Conservation (phyloP, 2,888 invertebrate genomes). For the Cynaeus angustus region DNA sequence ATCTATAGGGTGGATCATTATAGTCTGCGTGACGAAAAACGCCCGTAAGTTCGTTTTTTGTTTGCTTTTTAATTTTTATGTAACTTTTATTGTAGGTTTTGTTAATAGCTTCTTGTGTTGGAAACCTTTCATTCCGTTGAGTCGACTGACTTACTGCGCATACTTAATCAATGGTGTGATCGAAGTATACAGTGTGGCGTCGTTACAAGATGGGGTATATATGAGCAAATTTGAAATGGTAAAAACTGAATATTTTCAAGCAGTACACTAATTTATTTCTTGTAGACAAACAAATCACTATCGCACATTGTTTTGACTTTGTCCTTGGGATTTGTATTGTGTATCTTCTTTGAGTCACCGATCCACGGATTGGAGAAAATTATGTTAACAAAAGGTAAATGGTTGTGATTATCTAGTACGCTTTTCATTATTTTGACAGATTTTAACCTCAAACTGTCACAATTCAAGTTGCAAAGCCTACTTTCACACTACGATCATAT, state of each 20-base stretch:
- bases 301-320: constrained; percentile 79
- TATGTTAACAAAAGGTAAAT: constrained; percentile 26
- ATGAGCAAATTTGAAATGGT: constrained; percentile 79
- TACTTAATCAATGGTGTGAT: constrained; percentile 83
- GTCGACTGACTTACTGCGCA: constrained; percentile 82
- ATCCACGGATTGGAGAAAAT: constrained; percentile 82
- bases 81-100: constrained; percentile 73
- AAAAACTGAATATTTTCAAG: constrained; percentile 45
- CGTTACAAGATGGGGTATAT: constrained; percentile 76
- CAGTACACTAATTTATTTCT: constrained; percentile 36
- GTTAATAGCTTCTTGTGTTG: constrained; percentile 76
- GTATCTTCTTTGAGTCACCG: constrained; percentile 82
- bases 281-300: constrained; percentile 75
- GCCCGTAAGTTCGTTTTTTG: constrained; percentile 72
- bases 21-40: constrained; percentile 80
- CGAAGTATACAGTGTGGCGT: constrained; percentile 79
- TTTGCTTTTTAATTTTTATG: no score
- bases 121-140: constrained; percentile 79
- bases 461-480: no score
- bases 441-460: no score
- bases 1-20: constrained; percentile 79
- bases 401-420: no score
- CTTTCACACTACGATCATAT: no score
- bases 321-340: constrained; percentile 76
- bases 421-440: no score